phyloP scores from a whole-genome alignment of 2,888 invertebrate species.

The Polietes domitor region DNA sequence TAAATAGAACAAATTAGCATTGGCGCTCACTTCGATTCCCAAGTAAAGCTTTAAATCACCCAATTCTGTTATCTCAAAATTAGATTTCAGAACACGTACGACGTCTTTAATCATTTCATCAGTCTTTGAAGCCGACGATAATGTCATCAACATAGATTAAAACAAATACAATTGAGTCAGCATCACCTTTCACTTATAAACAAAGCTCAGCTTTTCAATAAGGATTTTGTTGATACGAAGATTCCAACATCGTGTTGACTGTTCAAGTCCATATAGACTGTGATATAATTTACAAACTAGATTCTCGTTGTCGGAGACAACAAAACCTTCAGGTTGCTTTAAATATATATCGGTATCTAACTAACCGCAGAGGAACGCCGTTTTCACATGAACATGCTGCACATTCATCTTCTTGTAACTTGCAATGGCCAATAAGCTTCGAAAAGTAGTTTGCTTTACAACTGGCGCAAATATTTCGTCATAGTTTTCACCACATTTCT shows the following conservation, averaged over 20 bases:
- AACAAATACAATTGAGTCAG: neutral
- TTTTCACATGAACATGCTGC: slow-evolving; percentile 33
- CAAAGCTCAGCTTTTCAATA: slow-evolving; percentile 15
- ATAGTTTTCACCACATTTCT: slow-evolving; percentile 39
- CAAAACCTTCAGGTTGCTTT: slow-evolving; percentile 42
- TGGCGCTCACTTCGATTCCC: slow-evolving; percentile 27
- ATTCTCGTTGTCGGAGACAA: neutral
- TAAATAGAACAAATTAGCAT: slow-evolving; percentile 11
- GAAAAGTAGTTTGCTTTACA: slow-evolving; percentile 14
- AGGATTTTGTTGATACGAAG: slow-evolving; percentile 40
- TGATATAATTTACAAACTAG: slow-evolving; percentile 25
- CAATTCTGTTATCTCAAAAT: slow-evolving; percentile 28
- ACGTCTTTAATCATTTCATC: slow-evolving; percentile 1
- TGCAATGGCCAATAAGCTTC: slow-evolving; percentile 22
- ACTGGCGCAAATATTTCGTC: slow-evolving; percentile 28
- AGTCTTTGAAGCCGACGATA: neutral
- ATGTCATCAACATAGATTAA: slow-evolving; percentile 41
- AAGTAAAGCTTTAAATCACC: slow-evolving; percentile 29
- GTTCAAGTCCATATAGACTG: slow-evolving; percentile 45
- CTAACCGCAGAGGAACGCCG: slow-evolving; percentile 38
- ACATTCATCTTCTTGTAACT: neutral
- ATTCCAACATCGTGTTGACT: slow-evolving; percentile 45
- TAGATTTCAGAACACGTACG: neutral
- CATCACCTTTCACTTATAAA: neutral
- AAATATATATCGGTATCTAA: slow-evolving; percentile 43